phyloP scores from a whole-genome alignment of 2,888 invertebrate species.

The Troides helena region DNA sequence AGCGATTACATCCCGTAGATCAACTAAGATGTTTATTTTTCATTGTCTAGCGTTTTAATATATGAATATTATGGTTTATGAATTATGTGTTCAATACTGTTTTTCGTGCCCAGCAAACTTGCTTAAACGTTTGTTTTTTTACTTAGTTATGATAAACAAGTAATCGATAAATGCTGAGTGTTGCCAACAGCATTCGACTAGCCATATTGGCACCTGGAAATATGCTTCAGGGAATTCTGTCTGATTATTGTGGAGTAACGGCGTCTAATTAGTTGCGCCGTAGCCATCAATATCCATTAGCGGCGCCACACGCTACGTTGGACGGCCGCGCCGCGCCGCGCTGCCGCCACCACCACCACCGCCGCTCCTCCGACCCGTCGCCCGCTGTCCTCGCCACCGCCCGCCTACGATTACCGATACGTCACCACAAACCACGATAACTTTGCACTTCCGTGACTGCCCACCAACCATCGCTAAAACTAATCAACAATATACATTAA shows the following conservation, averaged over 20 bases:
- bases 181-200: constrained; percentile 12
- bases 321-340: constrained; percentile 36
- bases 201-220: constrained; percentile 43
- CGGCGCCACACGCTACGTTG: constrained; percentile 75
- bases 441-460: constrained; percentile 58
- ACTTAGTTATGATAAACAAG: background rate
- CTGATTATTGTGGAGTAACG: constrained; percentile 50
- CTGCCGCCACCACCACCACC: constrained; percentile 33
- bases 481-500: constrained; percentile 8
- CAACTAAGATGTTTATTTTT: background rate
- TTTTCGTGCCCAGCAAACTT: too few relatives aligned
- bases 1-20: background rate
- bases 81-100: background rate
- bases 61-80: background rate
- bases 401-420: constrained; percentile 54
- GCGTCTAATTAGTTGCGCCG: constrained; percentile 72
- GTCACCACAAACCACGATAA: constrained; percentile 57
- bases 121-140: background rate
- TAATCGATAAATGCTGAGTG: background rate
- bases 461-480: constrained; percentile 12
- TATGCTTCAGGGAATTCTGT: constrained; percentile 46
- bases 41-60: background rate
- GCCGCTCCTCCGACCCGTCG: constrained; percentile 36
- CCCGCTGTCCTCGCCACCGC: constrained; percentile 38
- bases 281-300: constrained; percentile 79